Evolutionary conservation across 2,113 vertebrate species (phyloP).

Genomic region (Vireo altiloquus): DNA sequence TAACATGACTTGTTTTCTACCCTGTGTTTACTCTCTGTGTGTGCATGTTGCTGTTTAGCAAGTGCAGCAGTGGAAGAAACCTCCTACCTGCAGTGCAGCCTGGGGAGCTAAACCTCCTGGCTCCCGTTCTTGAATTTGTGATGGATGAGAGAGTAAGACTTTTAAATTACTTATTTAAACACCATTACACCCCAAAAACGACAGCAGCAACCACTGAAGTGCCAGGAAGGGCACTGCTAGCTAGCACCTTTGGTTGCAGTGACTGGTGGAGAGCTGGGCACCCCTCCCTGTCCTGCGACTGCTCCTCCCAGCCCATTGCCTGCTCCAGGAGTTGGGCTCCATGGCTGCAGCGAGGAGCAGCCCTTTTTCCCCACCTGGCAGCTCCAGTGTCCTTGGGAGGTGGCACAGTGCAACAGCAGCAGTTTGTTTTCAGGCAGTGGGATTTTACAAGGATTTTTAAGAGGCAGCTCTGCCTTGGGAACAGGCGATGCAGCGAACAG

Average conservation of each 20-base stretch:
- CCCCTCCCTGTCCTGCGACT: background rate
- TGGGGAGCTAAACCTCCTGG: background rate
- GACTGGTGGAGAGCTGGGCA: background rate
- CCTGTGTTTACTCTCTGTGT: background rate
- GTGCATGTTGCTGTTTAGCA: background rate
- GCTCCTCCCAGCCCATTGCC: background rate
- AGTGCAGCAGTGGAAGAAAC: background rate
- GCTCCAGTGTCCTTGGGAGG: background rate
- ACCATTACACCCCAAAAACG: background rate
- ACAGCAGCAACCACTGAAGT: background rate
- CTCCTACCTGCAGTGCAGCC: background rate
- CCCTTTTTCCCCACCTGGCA: background rate
- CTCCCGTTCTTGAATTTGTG: background rate
- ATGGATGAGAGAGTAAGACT: background rate
- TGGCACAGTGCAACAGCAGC: background rate
- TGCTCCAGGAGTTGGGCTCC: background rate
- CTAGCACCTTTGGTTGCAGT: background rate
- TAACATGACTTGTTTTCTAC: constrained; percentile 1
- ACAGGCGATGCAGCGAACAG: rapidly evolving
- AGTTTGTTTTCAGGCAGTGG: background rate
- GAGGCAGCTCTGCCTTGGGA: background rate
- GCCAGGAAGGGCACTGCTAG: background rate
- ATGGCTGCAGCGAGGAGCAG: background rate
- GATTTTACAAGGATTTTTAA: background rate
- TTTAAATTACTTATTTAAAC: background rate